These are phyloP conservation scores for Pantelozetes paolii DNA, from an alignment of 2,888 invertebrate species.

Conservation along the genomic window DNA sequence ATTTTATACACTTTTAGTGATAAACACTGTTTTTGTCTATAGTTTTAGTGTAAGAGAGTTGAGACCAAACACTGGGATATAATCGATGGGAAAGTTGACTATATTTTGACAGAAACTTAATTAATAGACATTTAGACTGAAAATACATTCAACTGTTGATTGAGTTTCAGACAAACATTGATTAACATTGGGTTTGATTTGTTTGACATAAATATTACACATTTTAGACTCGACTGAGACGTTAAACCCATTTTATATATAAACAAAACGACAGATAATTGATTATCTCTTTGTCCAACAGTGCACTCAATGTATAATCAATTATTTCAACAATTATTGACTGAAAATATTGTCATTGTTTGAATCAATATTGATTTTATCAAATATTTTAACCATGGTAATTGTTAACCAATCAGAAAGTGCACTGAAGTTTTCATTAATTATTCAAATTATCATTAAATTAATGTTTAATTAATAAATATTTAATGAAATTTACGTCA, in stretches of 20 bases:
- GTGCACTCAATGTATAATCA: neutral
- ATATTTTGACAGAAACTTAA: slow-evolving; percentile 6
- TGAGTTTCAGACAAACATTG: neutral
- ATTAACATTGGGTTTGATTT: neutral
- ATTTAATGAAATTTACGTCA: too few relatives aligned
- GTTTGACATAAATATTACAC: neutral
- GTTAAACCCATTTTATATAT: neutral
- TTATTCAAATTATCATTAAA: too few relatives aligned
- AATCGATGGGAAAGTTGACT: neutral
- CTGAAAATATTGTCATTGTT: neutral
- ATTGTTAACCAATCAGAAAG: too few relatives aligned
- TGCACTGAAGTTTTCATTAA: too few relatives aligned
- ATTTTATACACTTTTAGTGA: too few relatives aligned
- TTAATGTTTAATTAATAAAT: too few relatives aligned
- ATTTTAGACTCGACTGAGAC: neutral
- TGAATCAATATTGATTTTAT: too few relatives aligned
- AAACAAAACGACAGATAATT: neutral
- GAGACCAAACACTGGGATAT: too few relatives aligned
- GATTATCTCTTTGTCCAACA: neutral
- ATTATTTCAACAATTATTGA: neutral
- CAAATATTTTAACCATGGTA: too few relatives aligned
- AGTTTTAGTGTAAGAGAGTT: too few relatives aligned
- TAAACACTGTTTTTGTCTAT: too few relatives aligned
- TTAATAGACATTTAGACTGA: neutral
- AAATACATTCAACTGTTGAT: neutral